Base-by-base conservation (phyloP, 2,888 invertebrate species). In the Vesta saturnalis region DNA sequence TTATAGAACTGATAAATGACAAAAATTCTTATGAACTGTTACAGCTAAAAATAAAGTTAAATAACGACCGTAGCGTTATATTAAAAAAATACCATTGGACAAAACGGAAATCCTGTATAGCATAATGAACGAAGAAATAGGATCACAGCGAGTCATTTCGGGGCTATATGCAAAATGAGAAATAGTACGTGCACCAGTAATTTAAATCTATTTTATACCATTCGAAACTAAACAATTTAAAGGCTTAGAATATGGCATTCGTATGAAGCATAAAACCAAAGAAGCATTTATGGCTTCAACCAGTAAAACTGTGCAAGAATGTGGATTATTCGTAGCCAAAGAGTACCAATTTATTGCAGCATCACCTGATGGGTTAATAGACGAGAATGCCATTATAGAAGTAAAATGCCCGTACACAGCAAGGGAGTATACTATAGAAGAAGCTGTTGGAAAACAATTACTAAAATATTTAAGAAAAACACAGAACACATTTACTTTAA, bases 341-440 rank as follows among this genome's bases (percentile, higher is more conserved):
- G 52, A 43, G 43, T 43, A 43, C 43, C 43, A 43, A 43, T 43
- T 43, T 43, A 43, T 43, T 43, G 43, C 5, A 43, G 43, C 43
- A 43, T 43, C 43, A 43, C 43, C 43, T 43, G n/a, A 52, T 56
- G 71, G 71, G 12, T 30, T 71, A 49, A 52, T 69, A n/a, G 62
- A 19, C 5, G 63, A 64, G 46, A 62, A 73, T 59, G 55, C 55
- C 14, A 56, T 69, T 21, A 46, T 71, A 19, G 69, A 71, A 64
- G 54, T 68, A 14, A 71, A 71, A 56, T 62, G 65, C 55, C 63
- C 71, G 1, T 49, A 46, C 16, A 43, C 43, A 43, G 8, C 43
- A 43, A 43, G 8, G 10, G 43, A 43, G 43, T 43, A 43, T 43
- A 43, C 43, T 43, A 43, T n/a, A 43, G 43, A 43, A 43, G 43